Evolutionary conservation across 2,113 vertebrate species (phyloP).

Genomic region (Chlorodrepanis virens): DNA sequence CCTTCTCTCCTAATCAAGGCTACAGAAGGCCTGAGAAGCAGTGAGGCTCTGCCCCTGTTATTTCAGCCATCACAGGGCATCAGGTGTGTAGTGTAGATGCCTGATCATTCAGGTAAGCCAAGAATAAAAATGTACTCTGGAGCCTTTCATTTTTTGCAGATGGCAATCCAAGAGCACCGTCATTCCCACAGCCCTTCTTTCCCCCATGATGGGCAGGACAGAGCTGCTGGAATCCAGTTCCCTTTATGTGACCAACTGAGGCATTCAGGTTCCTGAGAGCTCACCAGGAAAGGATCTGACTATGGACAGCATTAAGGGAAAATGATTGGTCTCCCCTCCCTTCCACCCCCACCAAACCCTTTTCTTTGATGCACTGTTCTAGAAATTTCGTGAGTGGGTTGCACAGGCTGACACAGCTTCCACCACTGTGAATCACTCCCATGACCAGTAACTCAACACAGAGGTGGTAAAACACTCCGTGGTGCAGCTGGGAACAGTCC

Average conservation of each 20-base stretch:
- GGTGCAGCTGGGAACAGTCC: neutral
- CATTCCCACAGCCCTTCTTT: neutral
- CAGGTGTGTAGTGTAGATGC: too few species aligned
- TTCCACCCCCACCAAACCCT: conserved; percentile 5
- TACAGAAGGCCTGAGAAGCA: neutral
- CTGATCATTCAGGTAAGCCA: neutral
- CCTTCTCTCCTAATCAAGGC: neutral
- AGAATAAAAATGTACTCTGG: neutral
- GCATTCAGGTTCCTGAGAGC: neutral
- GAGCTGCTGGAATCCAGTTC: neutral
- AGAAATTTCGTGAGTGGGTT: conserved; percentile 14
- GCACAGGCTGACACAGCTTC: conserved; percentile 8
- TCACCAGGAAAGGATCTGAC: neutral
- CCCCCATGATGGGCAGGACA: neutral
- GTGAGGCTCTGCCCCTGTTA: neutral
- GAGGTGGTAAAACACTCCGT: neutral
- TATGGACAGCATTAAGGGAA: neutral
- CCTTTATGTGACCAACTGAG: neutral
- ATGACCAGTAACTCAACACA: neutral
- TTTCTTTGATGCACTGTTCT: neutral
- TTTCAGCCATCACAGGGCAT: neutral
- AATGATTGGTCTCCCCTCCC: neutral
- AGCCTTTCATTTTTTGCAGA: neutral
- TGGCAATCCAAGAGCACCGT: neutral
- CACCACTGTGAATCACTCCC: neutral